A percentile compares a stretch with the other conserved stretches of the same genome.
Evolutionary conservation across 2,113 vertebrate species (phyloP).

Genomic region (Saccopteryx bilineata): DNA sequence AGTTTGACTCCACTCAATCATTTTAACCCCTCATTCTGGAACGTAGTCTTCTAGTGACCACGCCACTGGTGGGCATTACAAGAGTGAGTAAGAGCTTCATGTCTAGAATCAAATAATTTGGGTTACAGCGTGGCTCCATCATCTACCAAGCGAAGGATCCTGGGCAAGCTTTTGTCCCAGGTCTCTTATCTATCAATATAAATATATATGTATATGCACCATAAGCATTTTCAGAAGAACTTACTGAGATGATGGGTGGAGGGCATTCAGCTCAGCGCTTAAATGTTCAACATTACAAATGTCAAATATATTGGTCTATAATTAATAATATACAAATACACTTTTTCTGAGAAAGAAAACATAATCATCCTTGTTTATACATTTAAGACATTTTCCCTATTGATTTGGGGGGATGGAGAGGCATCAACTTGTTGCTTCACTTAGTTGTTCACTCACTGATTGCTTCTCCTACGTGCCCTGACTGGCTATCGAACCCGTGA

Average conservation of each 20-base stretch:
- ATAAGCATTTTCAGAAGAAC: background rate
- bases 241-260: background rate
- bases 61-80: background rate
- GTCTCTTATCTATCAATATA: background rate
- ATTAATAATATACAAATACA: background rate
- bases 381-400: slow-evolving; percentile 11
- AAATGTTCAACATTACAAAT: slow-evolving; percentile 37
- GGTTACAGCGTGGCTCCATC: background rate
- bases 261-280: background rate
- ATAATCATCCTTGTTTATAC: background rate
- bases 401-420: too few species aligned
- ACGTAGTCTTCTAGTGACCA: background rate
- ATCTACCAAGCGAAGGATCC: background rate
- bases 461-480: too few species aligned
- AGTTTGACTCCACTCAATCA: background rate
- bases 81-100: background rate
- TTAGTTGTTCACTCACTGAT: too few species aligned
- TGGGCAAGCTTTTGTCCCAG: background rate
- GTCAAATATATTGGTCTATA: slow-evolving; percentile 22
- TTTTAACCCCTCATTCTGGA: background rate
- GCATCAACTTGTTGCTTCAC: too few species aligned
- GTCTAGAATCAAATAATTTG: background rate
- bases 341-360: slow-evolving; percentile 53
- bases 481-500: too few species aligned
- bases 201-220: background rate